Evolutionary conservation across 2,797 vertebrate species (phyloP).

Genomic region (Peromyscus melanophrys): DNA sequence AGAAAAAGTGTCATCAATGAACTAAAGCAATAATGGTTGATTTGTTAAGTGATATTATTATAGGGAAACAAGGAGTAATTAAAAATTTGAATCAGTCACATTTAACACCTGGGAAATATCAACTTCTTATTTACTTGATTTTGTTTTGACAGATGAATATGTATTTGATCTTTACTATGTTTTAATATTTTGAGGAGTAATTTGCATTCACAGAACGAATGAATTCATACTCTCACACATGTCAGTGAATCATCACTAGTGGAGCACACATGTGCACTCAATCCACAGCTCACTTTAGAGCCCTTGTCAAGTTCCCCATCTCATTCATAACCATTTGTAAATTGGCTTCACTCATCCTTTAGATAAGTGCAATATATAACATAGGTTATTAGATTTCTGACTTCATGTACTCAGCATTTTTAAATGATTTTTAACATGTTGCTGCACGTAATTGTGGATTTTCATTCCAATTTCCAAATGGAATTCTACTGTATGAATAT

Average conservation of each 20-base stretch:
- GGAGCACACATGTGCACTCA: neutral
- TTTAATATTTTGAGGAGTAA: constrained; percentile 29
- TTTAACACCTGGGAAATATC: neutral
- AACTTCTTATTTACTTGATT: neutral
- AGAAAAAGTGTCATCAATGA: neutral
- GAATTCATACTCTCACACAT: neutral
- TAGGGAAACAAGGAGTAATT: neutral
- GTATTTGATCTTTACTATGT: neutral
- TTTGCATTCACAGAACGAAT: neutral
- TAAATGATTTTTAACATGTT: neutral
- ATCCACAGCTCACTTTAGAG: neutral
- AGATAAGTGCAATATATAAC: neutral
- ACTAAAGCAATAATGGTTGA: neutral
- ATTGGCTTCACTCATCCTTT: neutral
- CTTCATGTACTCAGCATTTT: neutral
- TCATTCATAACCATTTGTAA: neutral
- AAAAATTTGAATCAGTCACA: neutral
- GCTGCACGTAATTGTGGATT: neutral
- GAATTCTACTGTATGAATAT: neutral
- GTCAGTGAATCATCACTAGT: neutral
- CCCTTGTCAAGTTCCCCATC: neutral
- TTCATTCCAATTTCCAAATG: neutral
- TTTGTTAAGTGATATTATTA: neutral
- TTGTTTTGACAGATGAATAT: neutral
- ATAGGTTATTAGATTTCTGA: neutral